Base-by-base conservation (phyloP, 2,888 invertebrate species). In the Lymantria monacha region DNA sequence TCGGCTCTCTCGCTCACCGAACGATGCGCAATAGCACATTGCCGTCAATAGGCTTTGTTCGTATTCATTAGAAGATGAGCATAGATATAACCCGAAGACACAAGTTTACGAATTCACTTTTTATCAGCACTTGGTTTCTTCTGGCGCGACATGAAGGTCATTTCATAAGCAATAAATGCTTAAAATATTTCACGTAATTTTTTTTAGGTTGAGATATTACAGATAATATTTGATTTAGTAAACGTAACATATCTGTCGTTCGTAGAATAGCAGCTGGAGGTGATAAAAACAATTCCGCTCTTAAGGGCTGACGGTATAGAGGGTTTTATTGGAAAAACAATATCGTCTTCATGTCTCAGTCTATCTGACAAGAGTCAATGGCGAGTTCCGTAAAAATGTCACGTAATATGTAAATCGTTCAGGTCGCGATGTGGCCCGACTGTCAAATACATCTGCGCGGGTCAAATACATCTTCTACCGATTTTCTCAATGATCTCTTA, bases 341-440 rank as follows among this genome's bases (percentile, higher is more conserved):
- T 89, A 88, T 87, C 85, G 74, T 69, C 76, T 72, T 74, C 83
- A 85, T 83, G 87, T 87, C 84, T 86, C 86, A 86, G 87, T 87
- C 85, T 82, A 87, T 88, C 84, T 79, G 79, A 68, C 72, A 64
- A 69, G 74, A 87, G 87, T 89, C 89, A 87, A 91, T 88, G 86
- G 78, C 67, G 81, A 81, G 76, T 77, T 89, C 76, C 73, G 83
- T 75, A 90, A 91, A 87, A 88, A 76, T 85, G 83, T 89, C 90
- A 90, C 90, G 90, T 91, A 87, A 81, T 89, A 91, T 91, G 89
- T 90, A 91, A 90, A 91, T 85, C 86, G 88, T 85, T 83, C 83
- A 87, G 87, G 86, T 86, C 81, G 86, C 79, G 82, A 86, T 89
- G 90, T 84, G 89, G 82, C 79, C 78, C 81, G 87, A 88, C 87